Evolutionary conservation across 2,888 invertebrate genomes (phyloP), one percentile per base, ranked within the genome.

Genomic region (Panopea generosa): DNA sequence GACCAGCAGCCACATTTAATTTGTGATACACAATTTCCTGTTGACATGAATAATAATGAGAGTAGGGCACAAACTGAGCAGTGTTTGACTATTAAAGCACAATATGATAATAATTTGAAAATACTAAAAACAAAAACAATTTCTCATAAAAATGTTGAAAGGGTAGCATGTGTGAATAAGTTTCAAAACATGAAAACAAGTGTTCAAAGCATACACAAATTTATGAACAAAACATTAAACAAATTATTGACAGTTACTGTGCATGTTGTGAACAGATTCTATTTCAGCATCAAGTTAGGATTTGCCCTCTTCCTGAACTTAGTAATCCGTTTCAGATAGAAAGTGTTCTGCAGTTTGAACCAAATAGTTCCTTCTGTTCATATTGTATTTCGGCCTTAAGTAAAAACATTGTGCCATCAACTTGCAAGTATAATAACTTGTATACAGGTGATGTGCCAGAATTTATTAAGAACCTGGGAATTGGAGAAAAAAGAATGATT

Each of bases 401-500:
- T 11, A 60, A 60, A 27, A 60, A 60, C n/a, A 43, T 24, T 24
- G 40, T 65, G 4, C 53, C 65, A n/a, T 3, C 47, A 11, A 52
- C 14, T 18, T 62, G 50, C 52, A 62, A 52, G 18, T 53, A 53
- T n/a, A 75, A 75, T 47, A 55, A 59, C 11, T 53, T 75, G 27
- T 55, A 59, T 22, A 52, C 70, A 45, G 76, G 67, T n/a, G 16
- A 49, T 55, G 47, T 76, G n/a, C 75, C 75, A 22, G 22, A 7
- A 52, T 70, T 61, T 61, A 45, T 70, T 16, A 20, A 56, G 57
- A 16, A 26, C 4, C 50, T 76, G 11, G 47, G 33, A 4, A 11
- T 66, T 49, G 70, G 60, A 56, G 72, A 72, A 27, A 53, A 50
- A 27, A 52, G 62, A 50, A 47, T 72, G 47, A 45, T 71, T n/a